Percentiles rank a stretch among this genome's conserved stretches.
Conservation (phyloP, 92 coral and sea anemone genomes). For the Scolanthus callimorphus region DNA sequence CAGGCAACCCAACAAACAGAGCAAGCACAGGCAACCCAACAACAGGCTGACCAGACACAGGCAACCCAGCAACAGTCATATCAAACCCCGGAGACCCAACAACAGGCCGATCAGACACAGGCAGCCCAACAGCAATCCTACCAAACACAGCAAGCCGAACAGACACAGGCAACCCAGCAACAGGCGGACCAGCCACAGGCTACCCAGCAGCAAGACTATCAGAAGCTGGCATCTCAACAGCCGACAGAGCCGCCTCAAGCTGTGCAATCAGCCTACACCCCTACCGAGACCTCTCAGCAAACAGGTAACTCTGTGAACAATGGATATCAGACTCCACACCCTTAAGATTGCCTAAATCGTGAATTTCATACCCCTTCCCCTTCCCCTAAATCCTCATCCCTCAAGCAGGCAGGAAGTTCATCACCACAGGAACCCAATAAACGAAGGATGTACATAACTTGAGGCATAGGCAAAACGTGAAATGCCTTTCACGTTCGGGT, state of each 20-base stretch:
- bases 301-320: no score
- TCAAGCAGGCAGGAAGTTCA: no score
- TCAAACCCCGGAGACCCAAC: constrained; percentile 1
- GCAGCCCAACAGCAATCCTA: constrained; percentile 6
- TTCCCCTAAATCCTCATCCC: no score
- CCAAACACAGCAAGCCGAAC: constrained; percentile 6
- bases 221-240: constrained; percentile 2
- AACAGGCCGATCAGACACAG: constrained; percentile 11
- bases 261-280: constrained; percentile 12
- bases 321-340: no score
- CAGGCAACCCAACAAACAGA: constrained; percentile 13
- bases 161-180: constrained; percentile 15
- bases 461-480: no score
- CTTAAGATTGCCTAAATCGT: no score
- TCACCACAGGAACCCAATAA: no score
- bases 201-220: constrained; percentile 19
- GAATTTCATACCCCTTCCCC: no score
- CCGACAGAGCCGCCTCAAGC: constrained; percentile 1
- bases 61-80: constrained; percentile 1
- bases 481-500: no score
- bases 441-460: no score
- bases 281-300: no score
- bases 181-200: constrained; percentile 19
- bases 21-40: constrained; percentile 18
- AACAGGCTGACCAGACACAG: constrained; percentile 2